Evolutionary conservation across 2,113 vertebrate genomes (phyloP).

Genomic region (Sinocyclocheilus grahami): DNA sequence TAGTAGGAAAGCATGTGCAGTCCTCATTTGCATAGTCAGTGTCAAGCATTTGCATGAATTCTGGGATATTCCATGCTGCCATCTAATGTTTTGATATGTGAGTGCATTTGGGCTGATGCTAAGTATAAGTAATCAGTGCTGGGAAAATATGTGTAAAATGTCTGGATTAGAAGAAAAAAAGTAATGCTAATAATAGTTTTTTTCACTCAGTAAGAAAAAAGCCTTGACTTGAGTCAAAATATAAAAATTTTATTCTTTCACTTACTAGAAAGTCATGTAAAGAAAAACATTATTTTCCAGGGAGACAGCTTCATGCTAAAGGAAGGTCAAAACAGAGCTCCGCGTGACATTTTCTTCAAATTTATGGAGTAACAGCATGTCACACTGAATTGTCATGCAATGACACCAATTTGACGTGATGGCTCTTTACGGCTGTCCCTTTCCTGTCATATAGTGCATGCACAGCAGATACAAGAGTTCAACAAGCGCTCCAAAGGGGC

Average conservation of each 20-base stretch:
- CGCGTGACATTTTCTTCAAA: conserved; percentile 10
- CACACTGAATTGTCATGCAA: conserved; percentile 36
- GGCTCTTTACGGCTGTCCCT: conserved; percentile 40
- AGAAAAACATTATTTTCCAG: conserved; percentile 12
- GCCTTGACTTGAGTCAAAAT: neutral
- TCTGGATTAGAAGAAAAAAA: neutral
- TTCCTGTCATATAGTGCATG: conserved; percentile 50
- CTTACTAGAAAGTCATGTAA: neutral
- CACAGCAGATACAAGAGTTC: conserved; percentile 42
- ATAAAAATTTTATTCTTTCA: conserved; percentile 11
- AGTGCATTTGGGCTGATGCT: conserved; percentile 32
- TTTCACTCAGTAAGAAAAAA: neutral
- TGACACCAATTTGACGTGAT: conserved; percentile 55
- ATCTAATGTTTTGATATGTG: conserved; percentile 41
- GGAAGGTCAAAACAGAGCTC: conserved; percentile 27
- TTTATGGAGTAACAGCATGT: conserved; percentile 27
- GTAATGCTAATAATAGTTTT: conserved; percentile 10
- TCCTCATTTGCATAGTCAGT: conserved; percentile 29
- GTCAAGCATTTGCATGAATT: conserved; percentile 16
- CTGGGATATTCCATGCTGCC: conserved; percentile 34
- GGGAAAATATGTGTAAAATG: neutral
- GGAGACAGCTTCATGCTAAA: conserved; percentile 24
- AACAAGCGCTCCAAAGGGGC: conserved; percentile 30
- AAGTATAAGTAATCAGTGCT: conserved; percentile 8
- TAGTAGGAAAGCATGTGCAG: neutral